A percentile compares a stretch with the other conserved stretches of the same genome.
Evolutionary conservation across 2,797 vertebrate genomes (phyloP).

Genomic region (Ptychadena robeensis): DNA sequence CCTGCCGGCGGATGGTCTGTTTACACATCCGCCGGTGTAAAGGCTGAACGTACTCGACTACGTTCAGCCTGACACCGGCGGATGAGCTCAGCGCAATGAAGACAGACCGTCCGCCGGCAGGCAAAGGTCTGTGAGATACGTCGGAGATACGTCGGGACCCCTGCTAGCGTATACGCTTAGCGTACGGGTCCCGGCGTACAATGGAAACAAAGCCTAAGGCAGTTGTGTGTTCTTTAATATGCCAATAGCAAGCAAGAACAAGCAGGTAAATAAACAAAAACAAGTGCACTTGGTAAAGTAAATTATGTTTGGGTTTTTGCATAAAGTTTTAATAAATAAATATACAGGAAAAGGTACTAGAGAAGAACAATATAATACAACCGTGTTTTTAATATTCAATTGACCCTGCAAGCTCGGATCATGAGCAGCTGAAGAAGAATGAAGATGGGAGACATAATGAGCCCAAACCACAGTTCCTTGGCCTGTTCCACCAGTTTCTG

Average conservation of each 20-base stretch:
- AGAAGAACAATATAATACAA: background rate
- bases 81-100: no score
- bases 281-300: background rate
- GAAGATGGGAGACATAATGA: slow-evolving; percentile 93
- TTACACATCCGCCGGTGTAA: no score
- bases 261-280: background rate
- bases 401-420: slow-evolving; percentile 95
- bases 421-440: slow-evolving; percentile 96
- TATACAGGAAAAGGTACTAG: background rate
- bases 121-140: no score
- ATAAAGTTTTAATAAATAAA: slow-evolving; percentile 54
- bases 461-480: slow-evolving; percentile 91
- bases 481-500: slow-evolving; percentile 92
- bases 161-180: no score
- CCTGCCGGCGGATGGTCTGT: no score
- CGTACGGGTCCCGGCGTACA: no score
- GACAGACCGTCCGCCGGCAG: no score
- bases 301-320: background rate
- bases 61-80: no score
- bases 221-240: no score
- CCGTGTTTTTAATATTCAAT: slow-evolving; percentile 68
- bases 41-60: no score
- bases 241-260: background rate
- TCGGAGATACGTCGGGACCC: no score
- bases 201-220: no score